Conservation (phyloP, 2,113 vertebrate species). For the Catharus minimus region DNA sequence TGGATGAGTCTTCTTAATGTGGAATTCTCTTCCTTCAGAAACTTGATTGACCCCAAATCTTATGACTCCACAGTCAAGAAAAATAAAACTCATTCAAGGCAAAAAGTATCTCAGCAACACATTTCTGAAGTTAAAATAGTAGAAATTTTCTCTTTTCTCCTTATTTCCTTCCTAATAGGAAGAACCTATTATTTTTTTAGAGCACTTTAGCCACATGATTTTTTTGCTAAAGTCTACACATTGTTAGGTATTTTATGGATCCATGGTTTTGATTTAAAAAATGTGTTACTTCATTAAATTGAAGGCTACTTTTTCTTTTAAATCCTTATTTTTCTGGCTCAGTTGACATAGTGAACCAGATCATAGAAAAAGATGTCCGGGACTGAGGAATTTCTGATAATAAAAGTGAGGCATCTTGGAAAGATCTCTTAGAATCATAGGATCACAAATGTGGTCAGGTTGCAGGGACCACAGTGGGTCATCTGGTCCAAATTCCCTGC, state of each 20-base stretch:
- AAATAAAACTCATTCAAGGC: conserved; percentile 2
- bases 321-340: background rate
- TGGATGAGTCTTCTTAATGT: background rate
- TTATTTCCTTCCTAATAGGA: background rate
- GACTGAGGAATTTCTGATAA: background rate
- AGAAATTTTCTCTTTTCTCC: background rate
- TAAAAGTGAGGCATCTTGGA: background rate
- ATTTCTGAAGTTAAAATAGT: background rate
- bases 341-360: background rate
- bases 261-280: background rate
- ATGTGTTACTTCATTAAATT: background rate
- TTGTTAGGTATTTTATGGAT: background rate
- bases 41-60: conserved; percentile 27
- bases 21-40: conserved; percentile 26
- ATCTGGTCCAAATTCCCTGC: background rate
- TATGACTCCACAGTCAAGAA: background rate
- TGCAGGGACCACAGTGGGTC: background rate
- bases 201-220: background rate
- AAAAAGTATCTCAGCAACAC: background rate
- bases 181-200: background rate
- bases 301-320: background rate
- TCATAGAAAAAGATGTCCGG: background rate
- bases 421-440: background rate
- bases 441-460: rapidly evolving
- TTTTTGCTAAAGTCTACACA: background rate